Conservation (phyloP, 2,888 invertebrate species). For the Latrodectus hesperus region DNA sequence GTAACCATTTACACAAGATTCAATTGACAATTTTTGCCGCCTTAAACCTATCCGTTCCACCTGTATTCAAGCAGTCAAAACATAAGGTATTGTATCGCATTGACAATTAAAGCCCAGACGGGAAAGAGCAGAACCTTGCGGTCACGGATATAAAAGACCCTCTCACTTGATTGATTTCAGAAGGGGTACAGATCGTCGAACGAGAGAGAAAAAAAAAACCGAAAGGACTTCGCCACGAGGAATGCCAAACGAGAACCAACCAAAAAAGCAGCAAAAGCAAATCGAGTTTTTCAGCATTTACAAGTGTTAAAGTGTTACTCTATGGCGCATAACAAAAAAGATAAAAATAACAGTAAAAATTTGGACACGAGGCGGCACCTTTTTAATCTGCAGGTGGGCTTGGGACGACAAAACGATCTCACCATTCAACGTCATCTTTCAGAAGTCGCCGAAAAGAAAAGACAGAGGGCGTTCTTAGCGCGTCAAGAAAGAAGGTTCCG, state of each 20-base stretch:
- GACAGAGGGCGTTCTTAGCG: conserved; percentile 60
- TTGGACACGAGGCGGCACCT: conserved; percentile 31
- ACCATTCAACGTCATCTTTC: conserved; percentile 48
- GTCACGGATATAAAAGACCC: not conserved
- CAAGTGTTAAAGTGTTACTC: conserved; percentile 3
- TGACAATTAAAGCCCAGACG: not conserved
- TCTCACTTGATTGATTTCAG: not conserved
- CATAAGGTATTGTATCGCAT: not conserved
- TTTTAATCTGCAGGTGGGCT: conserved; percentile 54
- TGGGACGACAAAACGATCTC: conserved; percentile 44
- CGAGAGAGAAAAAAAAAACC: not conserved
- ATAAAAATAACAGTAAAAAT: conserved; percentile 1
- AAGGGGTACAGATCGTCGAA: not conserved
- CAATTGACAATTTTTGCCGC: not conserved
- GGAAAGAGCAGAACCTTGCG: not conserved
- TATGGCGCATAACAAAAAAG: conserved; percentile 1
- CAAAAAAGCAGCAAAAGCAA: not conserved
- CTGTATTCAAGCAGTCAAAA: conserved; percentile 1
- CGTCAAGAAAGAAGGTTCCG: conserved; percentile 40
- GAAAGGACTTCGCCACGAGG: not conserved
- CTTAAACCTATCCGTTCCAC: not conserved
- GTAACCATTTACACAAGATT: not conserved
- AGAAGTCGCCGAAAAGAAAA: conserved; percentile 63
- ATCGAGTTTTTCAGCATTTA: not conserved
- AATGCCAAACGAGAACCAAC: not conserved